Conservation (phyloP, 2,113 vertebrate species). For the Triplophysa dalaica region DNA sequence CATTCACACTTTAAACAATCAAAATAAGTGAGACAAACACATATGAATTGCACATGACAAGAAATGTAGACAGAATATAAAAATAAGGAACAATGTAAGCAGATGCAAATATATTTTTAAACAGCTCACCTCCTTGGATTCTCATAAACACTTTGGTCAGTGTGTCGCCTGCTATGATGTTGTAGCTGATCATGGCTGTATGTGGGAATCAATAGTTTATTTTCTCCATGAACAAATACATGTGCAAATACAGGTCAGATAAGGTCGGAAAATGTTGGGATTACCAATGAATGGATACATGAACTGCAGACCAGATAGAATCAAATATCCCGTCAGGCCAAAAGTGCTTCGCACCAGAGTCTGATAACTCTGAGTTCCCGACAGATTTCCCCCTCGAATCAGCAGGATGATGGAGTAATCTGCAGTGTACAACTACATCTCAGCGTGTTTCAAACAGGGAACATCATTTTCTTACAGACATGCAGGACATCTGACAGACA, state of each 20-base stretch:
- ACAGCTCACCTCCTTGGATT: constrained; percentile 86
- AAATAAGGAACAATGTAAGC: background rate
- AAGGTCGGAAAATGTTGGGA: constrained; percentile 34
- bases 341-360: constrained; percentile 87
- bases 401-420: constrained; percentile 93
- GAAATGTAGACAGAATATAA: background rate
- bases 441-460: background rate
- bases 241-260: background rate
- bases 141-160: constrained; percentile 92
- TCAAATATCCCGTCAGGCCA: constrained; percentile 84
- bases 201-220: constrained; percentile 40
- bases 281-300: constrained; percentile 96
- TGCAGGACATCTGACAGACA: background rate
- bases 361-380: constrained; percentile 87
- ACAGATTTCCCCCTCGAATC: constrained; percentile 88
- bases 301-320: constrained; percentile 89
- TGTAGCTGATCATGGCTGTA: constrained; percentile 97
- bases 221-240: background rate
- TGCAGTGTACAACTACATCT: constrained; percentile 56
- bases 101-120: background rate
- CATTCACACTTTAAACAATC: no score
- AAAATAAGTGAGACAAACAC: no score
- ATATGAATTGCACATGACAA: background rate
- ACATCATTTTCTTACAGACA: background rate
- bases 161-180: constrained; percentile 91